Evolutionary conservation across 1,140 invertebrate genomes (phyloP).

Genomic region (Zophobas atratus): DNA sequence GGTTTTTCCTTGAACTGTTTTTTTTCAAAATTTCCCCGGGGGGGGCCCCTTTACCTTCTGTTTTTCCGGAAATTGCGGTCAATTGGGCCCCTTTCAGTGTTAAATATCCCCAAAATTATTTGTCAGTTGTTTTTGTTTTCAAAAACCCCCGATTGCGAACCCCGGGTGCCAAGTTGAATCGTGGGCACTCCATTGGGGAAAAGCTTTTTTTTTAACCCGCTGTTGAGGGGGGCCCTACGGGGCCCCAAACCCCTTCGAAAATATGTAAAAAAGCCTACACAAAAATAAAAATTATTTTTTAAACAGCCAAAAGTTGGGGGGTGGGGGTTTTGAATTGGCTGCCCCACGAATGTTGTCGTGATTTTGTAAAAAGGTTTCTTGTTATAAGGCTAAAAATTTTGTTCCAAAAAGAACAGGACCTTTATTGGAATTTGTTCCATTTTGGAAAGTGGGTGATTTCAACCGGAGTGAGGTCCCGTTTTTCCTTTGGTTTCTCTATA

Average conservation of each 20-base stretch:
- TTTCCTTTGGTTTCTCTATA: constrained; percentile 53
- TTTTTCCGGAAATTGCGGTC: not conserved
- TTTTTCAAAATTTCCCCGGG: too few relatives aligned
- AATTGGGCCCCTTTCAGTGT: constrained; percentile 1
- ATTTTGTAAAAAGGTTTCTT: constrained; percentile 58
- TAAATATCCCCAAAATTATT: not conserved
- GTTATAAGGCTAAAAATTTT: constrained; percentile 54
- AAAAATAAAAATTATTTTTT: constrained; percentile 80
- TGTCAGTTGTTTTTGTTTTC: constrained; percentile 3
- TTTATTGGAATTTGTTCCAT: constrained; percentile 56
- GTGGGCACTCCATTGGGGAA: constrained; percentile 59
- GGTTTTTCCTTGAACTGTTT: not conserved
- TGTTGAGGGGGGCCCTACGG: constrained; percentile 84
- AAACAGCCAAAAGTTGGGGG: constrained; percentile 61
- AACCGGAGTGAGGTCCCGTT: constrained; percentile 53
- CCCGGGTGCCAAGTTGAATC: constrained; percentile 59
- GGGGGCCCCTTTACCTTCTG: too few relatives aligned
- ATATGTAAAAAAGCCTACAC: constrained; percentile 88
- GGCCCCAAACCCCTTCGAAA: constrained; percentile 89
- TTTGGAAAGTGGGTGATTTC: constrained; percentile 58
- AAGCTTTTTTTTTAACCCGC: constrained; percentile 54
- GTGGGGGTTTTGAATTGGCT: constrained; percentile 62
- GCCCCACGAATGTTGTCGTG: constrained; percentile 57
- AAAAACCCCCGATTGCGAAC: not conserved
- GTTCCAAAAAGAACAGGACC: constrained; percentile 46